These are phyloP conservation scores for Dallia pectoralis DNA, from an alignment of 2,797 vertebrate species.

Conservation along the genomic window DNA sequence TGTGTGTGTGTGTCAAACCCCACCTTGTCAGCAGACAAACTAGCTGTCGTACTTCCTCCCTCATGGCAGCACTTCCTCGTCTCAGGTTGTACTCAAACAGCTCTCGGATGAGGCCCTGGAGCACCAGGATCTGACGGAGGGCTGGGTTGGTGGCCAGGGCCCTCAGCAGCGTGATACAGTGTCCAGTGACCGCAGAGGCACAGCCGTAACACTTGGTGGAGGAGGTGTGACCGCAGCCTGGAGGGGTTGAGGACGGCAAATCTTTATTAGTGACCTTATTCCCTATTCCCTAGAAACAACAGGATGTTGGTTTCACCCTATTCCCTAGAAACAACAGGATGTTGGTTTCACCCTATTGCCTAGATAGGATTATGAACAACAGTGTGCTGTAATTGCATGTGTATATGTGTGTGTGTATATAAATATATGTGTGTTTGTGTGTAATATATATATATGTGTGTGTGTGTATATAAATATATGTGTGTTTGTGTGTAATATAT, in stretches of 20 bases:
- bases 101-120: slow-evolving; percentile 95
- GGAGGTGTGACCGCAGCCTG: slow-evolving; percentile 94
- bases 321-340: too few species aligned
- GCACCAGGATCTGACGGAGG: slow-evolving; percentile 94
- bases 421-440: too few species aligned
- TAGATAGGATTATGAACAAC: too few species aligned
- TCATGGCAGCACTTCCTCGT: slow-evolving; percentile 88
- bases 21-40: slow-evolving; percentile 97
- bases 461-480: too few species aligned
- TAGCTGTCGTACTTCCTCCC: slow-evolving; percentile 95
- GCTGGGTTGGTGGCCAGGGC: slow-evolving; percentile 94
- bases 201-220: slow-evolving; percentile 98
- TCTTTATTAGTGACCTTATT: too few species aligned
- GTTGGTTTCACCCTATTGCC: too few species aligned
- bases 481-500: too few species aligned
- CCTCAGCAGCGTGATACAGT: slow-evolving; percentile 92
- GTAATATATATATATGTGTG: too few species aligned
- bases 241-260: neutral
- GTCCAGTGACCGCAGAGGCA: slow-evolving; percentile 94
- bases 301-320: too few species aligned
- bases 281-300: too few species aligned
- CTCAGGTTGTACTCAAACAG: slow-evolving; percentile 96
- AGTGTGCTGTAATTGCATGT: too few species aligned
- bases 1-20: neutral
- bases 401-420: too few species aligned